These are phyloP conservation scores for Ophion ellenae DNA, from an alignment of 2,888 invertebrate species.

Conservation along the genomic window DNA sequence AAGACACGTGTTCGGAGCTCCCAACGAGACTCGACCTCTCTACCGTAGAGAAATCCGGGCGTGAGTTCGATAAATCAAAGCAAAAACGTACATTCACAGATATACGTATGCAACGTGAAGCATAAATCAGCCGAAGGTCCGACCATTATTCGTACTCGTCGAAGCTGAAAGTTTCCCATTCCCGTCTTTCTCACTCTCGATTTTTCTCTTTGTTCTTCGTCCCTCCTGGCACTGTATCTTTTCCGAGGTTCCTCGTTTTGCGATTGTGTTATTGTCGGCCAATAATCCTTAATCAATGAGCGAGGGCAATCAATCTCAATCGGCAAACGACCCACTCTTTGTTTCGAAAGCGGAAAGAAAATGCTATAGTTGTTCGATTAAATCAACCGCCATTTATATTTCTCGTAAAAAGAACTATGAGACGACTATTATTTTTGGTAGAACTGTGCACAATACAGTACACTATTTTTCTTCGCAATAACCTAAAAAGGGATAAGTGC, in stretches of 20 bases:
- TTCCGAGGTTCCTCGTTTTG: conserved; percentile 28
- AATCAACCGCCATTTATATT: not conserved
- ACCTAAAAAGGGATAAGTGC: not conserved
- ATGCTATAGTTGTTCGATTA: not conserved
- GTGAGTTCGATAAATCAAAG: conserved; percentile 68
- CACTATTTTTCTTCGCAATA: not conserved
- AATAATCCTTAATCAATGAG: conserved; percentile 37
- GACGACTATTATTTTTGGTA: no score
- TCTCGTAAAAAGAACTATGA: not conserved
- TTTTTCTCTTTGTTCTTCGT: conserved; percentile 32
- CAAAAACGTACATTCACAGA: conserved; percentile 24
- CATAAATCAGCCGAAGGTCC: conserved; percentile 68
- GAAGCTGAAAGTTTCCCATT: conserved; percentile 57
- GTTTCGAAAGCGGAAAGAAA: not conserved
- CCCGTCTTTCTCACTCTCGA: conserved; percentile 9
- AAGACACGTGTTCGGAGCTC: conserved; percentile 57
- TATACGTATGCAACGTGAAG: conserved; percentile 46
- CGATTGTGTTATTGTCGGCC: conserved; percentile 13
- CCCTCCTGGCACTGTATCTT: not conserved
- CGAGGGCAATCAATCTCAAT: not conserved
- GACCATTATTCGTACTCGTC: conserved; percentile 65
- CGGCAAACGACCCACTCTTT: not conserved
- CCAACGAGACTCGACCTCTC: conserved; percentile 48
- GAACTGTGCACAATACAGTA: no score
- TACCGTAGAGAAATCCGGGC: conserved; percentile 41